These are phyloP conservation scores for Drosophila trapezifrons DNA, from an alignment of 1,140 invertebrate species.

Conservation along the genomic window DNA sequence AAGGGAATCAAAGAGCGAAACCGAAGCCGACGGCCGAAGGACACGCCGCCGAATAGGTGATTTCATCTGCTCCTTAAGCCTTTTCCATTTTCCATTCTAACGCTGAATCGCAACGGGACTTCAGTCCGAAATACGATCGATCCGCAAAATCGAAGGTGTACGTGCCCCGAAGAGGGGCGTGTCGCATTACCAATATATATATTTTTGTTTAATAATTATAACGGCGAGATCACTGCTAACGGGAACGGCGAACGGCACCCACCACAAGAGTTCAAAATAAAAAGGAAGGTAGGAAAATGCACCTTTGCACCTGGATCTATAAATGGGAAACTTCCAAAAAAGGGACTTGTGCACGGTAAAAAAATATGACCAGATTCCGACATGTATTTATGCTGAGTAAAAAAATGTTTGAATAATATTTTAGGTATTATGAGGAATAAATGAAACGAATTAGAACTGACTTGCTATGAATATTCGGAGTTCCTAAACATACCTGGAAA, in stretches of 20 bases:
- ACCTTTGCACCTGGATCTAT: slow-evolving; percentile 30
- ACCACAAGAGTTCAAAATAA: slow-evolving; percentile 13
- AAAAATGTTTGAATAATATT: no score
- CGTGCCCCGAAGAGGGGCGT: slow-evolving; percentile 35
- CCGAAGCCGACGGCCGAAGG: slow-evolving; percentile 49
- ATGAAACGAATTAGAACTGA: no score
- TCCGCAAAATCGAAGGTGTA: slow-evolving; percentile 62
- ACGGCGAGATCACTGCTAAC: slow-evolving; percentile 68
- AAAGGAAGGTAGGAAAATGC: slow-evolving; percentile 7
- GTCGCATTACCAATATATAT: slow-evolving; percentile 67
- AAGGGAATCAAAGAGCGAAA: slow-evolving; percentile 43
- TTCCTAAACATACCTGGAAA: no score
- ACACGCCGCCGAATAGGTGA: slow-evolving; percentile 1
- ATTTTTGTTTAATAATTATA: slow-evolving; percentile 68
- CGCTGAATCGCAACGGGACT: slow-evolving; percentile 19
- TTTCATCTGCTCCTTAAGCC: slow-evolving; percentile 48
- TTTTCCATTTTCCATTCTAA: slow-evolving; percentile 26
- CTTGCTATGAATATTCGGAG: no score
- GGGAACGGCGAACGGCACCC: slow-evolving; percentile 52
- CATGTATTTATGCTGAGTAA: no score
- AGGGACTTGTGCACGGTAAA: slow-evolving; percentile 7
- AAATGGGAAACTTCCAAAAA: slow-evolving; percentile 30
- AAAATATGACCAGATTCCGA: neutral
- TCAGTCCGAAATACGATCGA: slow-evolving; percentile 53
- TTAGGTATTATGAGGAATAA: no score